phyloP scores from a whole-genome alignment of 2,113 vertebrate species.

The Dicentrarchus labrax region DNA sequence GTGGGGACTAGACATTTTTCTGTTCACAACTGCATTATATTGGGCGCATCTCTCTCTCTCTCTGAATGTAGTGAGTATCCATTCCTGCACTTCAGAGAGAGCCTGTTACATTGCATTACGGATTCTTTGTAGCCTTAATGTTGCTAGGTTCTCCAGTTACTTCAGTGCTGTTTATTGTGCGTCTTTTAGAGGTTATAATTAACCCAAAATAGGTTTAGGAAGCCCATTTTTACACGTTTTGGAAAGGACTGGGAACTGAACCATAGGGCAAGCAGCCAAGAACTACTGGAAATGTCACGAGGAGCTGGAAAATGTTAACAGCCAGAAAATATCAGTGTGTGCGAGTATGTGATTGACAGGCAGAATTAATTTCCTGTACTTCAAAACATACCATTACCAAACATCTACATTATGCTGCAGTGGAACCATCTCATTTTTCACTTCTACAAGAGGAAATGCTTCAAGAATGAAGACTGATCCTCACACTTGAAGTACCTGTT shows the following conservation, averaged over 20 bases:
- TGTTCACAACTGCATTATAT: background rate
- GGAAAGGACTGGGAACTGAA: background rate
- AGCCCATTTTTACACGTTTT: background rate
- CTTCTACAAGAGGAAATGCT: background rate
- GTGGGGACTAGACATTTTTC: background rate
- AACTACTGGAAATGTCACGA: background rate
- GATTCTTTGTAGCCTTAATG: background rate
- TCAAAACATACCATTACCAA: background rate
- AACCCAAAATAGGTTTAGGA: background rate
- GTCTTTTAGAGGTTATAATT: background rate
- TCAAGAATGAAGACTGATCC: background rate
- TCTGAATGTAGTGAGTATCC: background rate
- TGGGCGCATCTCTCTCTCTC: background rate
- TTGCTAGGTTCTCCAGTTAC: background rate
- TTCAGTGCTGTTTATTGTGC: background rate
- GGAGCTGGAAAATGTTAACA: background rate
- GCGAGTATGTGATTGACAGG: background rate
- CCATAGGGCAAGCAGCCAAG: background rate
- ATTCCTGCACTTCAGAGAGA: background rate
- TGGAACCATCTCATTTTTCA: background rate
- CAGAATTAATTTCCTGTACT: background rate
- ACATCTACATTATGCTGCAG: background rate
- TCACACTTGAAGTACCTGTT: background rate
- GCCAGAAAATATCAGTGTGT: background rate
- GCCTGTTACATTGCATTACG: conserved; percentile 9